Percentiles rank a stretch among this genome's conserved stretches.
These are phyloP conservation scores for Gavialis gangeticus DNA, from an alignment of 2,113 vertebrate species.

Conservation along the genomic window DNA sequence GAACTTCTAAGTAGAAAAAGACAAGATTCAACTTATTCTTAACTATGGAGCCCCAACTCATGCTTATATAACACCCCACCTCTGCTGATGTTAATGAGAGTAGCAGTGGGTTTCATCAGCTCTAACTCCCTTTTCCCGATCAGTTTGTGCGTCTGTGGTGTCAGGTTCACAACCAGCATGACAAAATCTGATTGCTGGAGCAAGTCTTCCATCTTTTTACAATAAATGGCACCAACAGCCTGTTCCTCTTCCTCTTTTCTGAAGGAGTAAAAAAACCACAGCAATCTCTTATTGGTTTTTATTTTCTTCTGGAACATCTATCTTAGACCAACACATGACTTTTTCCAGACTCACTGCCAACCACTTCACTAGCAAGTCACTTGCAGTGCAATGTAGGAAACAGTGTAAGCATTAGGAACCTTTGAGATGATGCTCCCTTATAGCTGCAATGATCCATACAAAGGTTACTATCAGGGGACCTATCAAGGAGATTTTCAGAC, in stretches of 20 bases:
- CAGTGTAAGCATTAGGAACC: no score
- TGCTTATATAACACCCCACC: constrained; percentile 62
- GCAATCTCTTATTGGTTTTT: neutral
- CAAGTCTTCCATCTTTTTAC: constrained; percentile 80
- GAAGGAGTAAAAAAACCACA: constrained; percentile 5
- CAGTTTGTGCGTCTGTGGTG: constrained; percentile 74
- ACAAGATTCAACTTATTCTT: neutral
- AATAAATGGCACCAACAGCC: constrained; percentile 80
- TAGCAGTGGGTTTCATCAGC: constrained; percentile 82
- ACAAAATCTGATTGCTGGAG: constrained; percentile 83
- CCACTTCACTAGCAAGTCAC: no score
- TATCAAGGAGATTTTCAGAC: no score
- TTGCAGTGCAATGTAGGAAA: no score
- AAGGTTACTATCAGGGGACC: no score
- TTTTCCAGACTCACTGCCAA: no score
- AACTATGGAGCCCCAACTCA: neutral
- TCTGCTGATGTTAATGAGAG: constrained; percentile 85
- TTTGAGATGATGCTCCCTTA: no score
- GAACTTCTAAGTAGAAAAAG: neutral
- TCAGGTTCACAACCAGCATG: constrained; percentile 80
- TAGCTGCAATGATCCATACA: no score
- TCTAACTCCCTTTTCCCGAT: constrained; percentile 81
- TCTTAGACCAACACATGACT: no score
- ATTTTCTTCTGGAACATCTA: no score
- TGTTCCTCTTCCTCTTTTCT: constrained; percentile 81